Evolutionary conservation across 2,113 vertebrate species (phyloP).

Genomic region (Cyanistes caeruleus): DNA sequence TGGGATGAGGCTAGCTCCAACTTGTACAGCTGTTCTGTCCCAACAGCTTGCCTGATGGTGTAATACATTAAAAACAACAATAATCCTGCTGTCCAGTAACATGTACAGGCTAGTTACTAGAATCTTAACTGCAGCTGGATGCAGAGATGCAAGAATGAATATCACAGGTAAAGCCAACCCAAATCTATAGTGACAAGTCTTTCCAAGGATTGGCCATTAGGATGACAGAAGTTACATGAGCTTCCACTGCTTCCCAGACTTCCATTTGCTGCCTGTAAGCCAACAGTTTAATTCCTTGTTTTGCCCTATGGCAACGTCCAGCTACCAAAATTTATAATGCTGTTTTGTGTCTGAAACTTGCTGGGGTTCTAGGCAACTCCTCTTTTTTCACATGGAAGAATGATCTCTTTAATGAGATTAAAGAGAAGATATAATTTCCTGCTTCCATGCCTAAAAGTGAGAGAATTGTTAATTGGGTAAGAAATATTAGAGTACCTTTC

Average conservation of each 20-base stretch:
- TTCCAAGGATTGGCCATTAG: neutral
- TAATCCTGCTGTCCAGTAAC: conserved; percentile 48
- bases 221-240: neutral
- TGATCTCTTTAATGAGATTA: neutral
- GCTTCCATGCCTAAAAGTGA: neutral
- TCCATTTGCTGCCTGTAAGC: neutral
- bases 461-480: neutral
- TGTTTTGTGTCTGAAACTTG: neutral
- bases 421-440: neutral
- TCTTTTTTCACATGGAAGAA: neutral
- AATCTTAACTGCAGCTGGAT: neutral
- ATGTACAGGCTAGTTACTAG: conserved; percentile 10
- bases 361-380: neutral
- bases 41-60: conserved; percentile 52
- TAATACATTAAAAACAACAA: conserved; percentile 31
- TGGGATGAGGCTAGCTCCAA: conserved; percentile 42
- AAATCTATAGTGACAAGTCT: neutral
- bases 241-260: neutral
- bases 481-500: neutral
- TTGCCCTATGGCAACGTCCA: neutral
- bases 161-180: neutral
- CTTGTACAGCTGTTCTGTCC: conserved; percentile 46
- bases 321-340: neutral
- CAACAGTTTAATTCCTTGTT: neutral
- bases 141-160: neutral